Conservation (phyloP, 2,888 invertebrate genomes). For the Calameuta filiformis region DNA sequence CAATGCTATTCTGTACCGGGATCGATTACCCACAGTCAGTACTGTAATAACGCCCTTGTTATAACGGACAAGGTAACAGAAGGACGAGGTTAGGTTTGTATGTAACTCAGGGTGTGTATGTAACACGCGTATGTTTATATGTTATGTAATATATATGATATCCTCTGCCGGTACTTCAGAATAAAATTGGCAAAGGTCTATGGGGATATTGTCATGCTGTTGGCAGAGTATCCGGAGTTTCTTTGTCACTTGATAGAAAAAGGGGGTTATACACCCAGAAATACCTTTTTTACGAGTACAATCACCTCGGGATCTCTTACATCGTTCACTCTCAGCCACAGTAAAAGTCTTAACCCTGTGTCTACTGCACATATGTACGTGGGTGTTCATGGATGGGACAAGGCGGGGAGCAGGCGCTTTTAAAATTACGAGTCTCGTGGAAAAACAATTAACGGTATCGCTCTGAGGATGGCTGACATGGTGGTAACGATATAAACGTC, state of each 20-base stretch:
- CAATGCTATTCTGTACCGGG: background rate
- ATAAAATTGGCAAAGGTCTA: background rate
- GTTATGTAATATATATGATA: background rate
- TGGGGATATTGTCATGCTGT: background rate
- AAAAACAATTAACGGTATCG: background rate
- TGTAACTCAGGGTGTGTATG: background rate
- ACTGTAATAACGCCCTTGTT: background rate
- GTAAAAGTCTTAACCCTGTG: background rate
- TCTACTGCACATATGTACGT: background rate
- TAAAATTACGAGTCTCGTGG: background rate
- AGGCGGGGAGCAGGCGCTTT: background rate
- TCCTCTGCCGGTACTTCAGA: background rate
- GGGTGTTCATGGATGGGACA: background rate
- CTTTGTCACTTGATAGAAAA: slow-evolving; percentile 12
- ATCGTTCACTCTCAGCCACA: background rate
- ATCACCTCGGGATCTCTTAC: slow-evolving; percentile 10
- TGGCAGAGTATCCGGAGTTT: background rate
- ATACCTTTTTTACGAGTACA: slow-evolving; percentile 38
- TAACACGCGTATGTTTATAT: background rate
- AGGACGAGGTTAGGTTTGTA: background rate
- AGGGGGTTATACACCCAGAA: slow-evolving; percentile 18
- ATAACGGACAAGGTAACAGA: background rate
- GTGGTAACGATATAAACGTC: background rate
- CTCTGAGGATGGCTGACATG: background rate
- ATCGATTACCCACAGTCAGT: background rate